These are phyloP conservation scores for Ceyx melanurus DNA, from an alignment of 2,113 vertebrate species.

Conservation along the genomic window DNA sequence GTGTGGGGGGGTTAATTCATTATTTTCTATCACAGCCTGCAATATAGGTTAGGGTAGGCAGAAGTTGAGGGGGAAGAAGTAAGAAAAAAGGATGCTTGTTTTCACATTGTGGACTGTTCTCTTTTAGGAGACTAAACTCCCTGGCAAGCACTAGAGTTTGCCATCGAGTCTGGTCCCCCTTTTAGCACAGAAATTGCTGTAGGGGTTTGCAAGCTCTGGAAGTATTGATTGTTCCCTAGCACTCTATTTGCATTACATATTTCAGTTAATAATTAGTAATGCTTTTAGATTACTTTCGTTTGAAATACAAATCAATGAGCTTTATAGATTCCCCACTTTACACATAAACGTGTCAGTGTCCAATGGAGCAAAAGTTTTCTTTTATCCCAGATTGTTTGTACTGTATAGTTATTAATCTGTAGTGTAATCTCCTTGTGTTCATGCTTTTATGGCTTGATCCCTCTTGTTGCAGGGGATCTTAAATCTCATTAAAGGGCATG, in stretches of 20 bases:
- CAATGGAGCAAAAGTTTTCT: not conserved
- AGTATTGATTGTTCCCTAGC: slow-evolving; percentile 3
- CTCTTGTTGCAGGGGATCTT: not conserved
- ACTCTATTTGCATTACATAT: not conserved
- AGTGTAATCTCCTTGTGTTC: slow-evolving; percentile 18
- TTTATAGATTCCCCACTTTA: slow-evolving; percentile 1
- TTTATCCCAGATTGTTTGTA: slow-evolving; percentile 10
- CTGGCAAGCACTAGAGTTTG: not conserved
- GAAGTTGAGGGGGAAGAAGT: not conserved
- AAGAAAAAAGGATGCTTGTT: not conserved
- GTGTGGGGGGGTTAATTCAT: not conserved
- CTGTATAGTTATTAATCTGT: slow-evolving; percentile 25
- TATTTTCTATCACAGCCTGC: not conserved
- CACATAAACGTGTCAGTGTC: slow-evolving; percentile 3
- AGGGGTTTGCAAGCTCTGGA: not conserved
- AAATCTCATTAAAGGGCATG: slow-evolving; percentile 5
- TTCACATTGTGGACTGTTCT: not conserved
- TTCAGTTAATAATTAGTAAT: slow-evolving; percentile 50
- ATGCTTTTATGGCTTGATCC: slow-evolving; percentile 1
- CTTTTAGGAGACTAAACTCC: not conserved
- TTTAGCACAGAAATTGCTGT: slow-evolving; percentile 28
- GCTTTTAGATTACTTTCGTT: not conserved
- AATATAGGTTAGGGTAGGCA: not conserved
- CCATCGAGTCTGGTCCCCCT: not conserved
- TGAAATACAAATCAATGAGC: slow-evolving; percentile 35